These are phyloP conservation scores for Paraescarpia echinospica DNA, from an alignment of 1,140 invertebrate species.

Conservation along the genomic window DNA sequence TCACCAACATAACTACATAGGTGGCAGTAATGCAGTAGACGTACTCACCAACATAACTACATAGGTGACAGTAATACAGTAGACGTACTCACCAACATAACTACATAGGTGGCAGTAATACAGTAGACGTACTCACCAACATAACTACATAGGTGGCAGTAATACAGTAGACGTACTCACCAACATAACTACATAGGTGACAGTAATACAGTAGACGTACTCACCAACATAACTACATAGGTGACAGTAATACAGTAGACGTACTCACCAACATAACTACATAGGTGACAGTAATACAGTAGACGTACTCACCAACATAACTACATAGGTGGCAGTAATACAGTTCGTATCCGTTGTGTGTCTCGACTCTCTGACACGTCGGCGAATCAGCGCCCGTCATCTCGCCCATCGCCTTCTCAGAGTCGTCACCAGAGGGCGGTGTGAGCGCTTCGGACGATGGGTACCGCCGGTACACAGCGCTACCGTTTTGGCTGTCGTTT, in stretches of 20 bases:
- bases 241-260: not conserved
- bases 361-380: not conserved
- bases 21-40: too few relatives aligned
- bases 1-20: too few relatives aligned
- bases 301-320: constrained; percentile 22
- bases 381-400: not conserved
- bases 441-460: not conserved
- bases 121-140: not conserved
- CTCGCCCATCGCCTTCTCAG: not conserved
- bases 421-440: constrained; percentile 9
- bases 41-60: too few relatives aligned
- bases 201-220: not conserved
- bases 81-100: too few relatives aligned
- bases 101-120: not conserved
- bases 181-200: not conserved
- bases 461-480: not conserved
- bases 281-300: not conserved
- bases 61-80: too few relatives aligned
- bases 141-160: not conserved
- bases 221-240: too few relatives aligned
- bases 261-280: not conserved
- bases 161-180: not conserved
- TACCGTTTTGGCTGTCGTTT: not conserved
- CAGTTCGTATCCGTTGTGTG: not conserved
- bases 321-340: constrained; percentile 24